Percentiles rank a stretch among this genome's conserved stretches.
Conservation (phyloP, 2,797 vertebrate species). For the Chrysolophus pictus region DNA sequence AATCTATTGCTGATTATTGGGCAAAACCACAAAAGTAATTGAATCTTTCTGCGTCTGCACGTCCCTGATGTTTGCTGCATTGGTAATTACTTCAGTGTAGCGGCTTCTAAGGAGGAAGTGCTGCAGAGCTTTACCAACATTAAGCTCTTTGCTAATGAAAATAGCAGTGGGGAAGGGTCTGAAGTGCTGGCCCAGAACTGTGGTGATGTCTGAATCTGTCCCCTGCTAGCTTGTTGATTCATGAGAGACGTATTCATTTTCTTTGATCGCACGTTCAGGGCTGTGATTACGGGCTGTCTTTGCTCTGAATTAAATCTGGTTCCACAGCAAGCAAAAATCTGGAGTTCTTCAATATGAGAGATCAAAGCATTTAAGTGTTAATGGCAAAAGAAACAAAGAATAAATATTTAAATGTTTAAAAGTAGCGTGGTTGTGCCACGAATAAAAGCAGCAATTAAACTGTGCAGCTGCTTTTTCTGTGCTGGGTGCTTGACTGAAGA, state of each 20-base stretch:
- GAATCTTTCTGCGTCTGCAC: background rate
- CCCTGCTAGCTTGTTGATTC: conserved; percentile 2
- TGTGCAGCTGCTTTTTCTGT: background rate
- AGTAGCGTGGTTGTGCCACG: background rate
- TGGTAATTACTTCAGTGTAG: conserved; percentile 48
- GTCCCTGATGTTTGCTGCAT: conserved; percentile 40
- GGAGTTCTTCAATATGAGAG: background rate
- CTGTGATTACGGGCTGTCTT: background rate
- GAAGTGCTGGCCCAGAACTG: conserved; percentile 45
- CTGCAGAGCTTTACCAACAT: conserved; percentile 4
- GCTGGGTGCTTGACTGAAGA: too few species aligned
- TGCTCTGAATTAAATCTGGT: conserved; percentile 19
- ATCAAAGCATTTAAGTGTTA: conserved; percentile 34
- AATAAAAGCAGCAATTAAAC: background rate
- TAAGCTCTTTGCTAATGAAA: conserved; percentile 37
- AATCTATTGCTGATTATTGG: conserved; percentile 32
- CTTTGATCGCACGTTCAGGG: background rate
- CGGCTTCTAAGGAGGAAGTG: conserved; percentile 38
- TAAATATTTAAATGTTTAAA: background rate
- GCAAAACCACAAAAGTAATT: conserved; percentile 30
- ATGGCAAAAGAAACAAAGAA: background rate
- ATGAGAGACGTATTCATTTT: background rate
- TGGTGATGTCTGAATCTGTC: background rate
- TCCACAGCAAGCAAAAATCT: conserved; percentile 46
- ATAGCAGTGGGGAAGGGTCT: conserved; percentile 15